Evolutionary conservation across 2,888 invertebrate genomes (phyloP).

Genomic region (Lydus trimaculatus): DNA sequence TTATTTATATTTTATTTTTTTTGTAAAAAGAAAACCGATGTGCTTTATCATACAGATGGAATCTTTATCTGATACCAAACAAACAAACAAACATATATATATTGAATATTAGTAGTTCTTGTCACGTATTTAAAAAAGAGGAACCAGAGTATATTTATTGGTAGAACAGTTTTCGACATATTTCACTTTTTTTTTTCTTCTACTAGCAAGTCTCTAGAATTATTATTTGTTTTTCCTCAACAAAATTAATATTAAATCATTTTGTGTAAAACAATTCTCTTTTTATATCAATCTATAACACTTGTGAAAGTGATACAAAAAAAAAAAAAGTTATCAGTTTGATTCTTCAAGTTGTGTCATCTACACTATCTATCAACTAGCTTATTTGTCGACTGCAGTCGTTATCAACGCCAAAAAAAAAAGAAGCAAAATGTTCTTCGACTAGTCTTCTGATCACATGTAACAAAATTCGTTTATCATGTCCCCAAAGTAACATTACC

Average conservation of each 20-base stretch:
- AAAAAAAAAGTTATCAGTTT: neutral
- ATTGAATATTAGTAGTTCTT: constrained; percentile 16
- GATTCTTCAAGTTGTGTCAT: neutral
- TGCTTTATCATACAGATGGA: neutral
- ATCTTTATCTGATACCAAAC: neutral
- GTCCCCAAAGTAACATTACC: neutral
- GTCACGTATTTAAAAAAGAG: constrained; percentile 12
- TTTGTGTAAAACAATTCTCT: neutral
- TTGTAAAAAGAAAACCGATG: neutral
- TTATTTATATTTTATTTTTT: neutral
- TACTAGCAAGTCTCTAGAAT: neutral
- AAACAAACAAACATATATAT: too few species aligned
- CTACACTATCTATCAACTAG: neutral
- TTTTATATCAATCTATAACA: neutral
- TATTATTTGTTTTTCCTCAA: neutral
- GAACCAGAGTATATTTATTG: constrained; percentile 2
- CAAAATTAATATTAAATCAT: neutral
- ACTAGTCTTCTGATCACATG: neutral
- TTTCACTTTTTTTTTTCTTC: neutral
- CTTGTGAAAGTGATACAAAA: neutral
- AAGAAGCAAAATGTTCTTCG: neutral
- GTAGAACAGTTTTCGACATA: neutral
- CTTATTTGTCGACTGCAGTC: neutral
- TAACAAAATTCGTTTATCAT: neutral
- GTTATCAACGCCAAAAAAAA: neutral